phyloP scores from a whole-genome alignment of 2,797 vertebrate species.

The Varecia variegata region DNA sequence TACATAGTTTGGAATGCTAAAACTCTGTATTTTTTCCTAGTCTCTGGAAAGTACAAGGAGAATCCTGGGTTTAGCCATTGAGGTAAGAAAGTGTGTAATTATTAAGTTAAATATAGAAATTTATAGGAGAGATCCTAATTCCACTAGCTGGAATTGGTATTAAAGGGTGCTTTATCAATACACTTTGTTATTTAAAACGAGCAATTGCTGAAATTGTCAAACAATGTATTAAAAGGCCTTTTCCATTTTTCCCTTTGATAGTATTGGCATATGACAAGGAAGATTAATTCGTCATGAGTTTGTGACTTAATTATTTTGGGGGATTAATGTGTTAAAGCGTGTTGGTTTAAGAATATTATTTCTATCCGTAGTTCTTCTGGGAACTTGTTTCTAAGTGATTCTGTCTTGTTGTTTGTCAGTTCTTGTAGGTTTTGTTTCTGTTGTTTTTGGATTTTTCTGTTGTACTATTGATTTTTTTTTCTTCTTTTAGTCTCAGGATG shows the following conservation, averaged over 20 bases:
- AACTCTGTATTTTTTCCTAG: slow-evolving; percentile 82
- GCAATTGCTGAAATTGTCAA: slow-evolving; percentile 34
- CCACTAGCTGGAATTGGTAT: neutral
- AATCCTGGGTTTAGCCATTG: slow-evolving; percentile 94
- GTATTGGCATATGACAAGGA: slow-evolving; percentile 1
- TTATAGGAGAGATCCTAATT: neutral
- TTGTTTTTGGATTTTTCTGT: slow-evolving; percentile 19
- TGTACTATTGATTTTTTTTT: slow-evolving; percentile 35
- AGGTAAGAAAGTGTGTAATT: slow-evolving; percentile 88
- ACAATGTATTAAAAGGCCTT: neutral
- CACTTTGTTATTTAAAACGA: slow-evolving; percentile 32
- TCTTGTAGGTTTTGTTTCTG: slow-evolving; percentile 29
- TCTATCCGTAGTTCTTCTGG: neutral
- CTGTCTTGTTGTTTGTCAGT: slow-evolving; percentile 16
- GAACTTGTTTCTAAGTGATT: slow-evolving; percentile 30
- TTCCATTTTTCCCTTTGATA: slow-evolving; percentile 13
- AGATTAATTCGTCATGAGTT: slow-evolving; percentile 17
- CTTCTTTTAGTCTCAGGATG: slow-evolving; percentile 90
- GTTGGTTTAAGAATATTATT: neutral
- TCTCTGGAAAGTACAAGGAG: slow-evolving; percentile 98
- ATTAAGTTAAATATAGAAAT: neutral
- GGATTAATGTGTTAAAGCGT: slow-evolving; percentile 11
- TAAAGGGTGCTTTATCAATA: neutral
- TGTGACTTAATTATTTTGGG: slow-evolving; percentile 8
- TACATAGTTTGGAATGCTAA: slow-evolving; percentile 57